phyloP scores from a whole-genome alignment of 2,888 invertebrate genomes.

The Chironomus riparius region DNA sequence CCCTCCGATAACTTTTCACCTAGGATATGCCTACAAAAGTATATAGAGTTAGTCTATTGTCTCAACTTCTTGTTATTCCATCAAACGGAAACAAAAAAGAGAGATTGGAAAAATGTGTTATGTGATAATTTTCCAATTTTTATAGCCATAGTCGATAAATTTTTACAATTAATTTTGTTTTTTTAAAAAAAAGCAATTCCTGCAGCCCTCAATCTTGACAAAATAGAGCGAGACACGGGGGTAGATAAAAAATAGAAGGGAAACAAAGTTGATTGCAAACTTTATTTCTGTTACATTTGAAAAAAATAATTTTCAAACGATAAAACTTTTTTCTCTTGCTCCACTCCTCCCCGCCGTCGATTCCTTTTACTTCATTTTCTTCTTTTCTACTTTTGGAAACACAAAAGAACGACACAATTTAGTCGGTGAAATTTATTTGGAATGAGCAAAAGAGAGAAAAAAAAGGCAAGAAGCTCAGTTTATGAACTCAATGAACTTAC shows the following conservation, averaged over 20 bases:
- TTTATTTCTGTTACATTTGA: neutral
- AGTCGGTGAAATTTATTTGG: too few species aligned
- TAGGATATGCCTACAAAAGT: too few species aligned
- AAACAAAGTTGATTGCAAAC: neutral
- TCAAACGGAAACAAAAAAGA: neutral
- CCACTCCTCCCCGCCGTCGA: too few species aligned
- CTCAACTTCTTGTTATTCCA: too few species aligned
- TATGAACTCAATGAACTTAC: neutral
- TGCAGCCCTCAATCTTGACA: neutral
- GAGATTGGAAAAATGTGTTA: neutral
- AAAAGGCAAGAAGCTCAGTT: slow-evolving; percentile 6
- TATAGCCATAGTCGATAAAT: slow-evolving; percentile 3
- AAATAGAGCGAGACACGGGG: too few species aligned
- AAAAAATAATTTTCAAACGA: neutral
- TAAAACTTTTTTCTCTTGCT: neutral
- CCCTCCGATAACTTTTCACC: too few species aligned
- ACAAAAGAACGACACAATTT: neutral
- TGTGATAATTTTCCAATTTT: slow-evolving; percentile 11
- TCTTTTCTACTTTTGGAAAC: neutral
- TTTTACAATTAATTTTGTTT: slow-evolving; percentile 8
- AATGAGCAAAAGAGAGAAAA: neutral
- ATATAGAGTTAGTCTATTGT: too few species aligned
- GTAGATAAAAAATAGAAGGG: too few species aligned
- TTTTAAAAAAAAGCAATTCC: neutral
- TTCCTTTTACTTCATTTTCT: neutral